A percentile compares a stretch with the other conserved stretches of the same genome.
These are phyloP conservation scores for Balaenoptera acutorostrata DNA, from an alignment of 2,113 vertebrate genomes.

Conservation along the genomic window DNA sequence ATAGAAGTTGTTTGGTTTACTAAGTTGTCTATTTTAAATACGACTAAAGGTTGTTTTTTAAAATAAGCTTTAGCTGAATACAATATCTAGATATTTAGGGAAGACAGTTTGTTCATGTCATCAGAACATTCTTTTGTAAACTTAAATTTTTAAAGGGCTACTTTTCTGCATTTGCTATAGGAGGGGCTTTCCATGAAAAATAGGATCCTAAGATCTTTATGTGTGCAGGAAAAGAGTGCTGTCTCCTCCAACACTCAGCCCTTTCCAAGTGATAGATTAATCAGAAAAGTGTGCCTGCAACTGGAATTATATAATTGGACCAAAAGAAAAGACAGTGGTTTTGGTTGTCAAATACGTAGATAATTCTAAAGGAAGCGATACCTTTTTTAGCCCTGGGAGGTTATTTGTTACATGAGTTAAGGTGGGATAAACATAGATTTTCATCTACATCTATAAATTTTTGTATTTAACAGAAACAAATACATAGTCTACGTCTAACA, in stretches of 20 bases:
- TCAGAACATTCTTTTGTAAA: constrained; percentile 34
- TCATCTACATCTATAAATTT: neutral
- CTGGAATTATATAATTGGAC: constrained; percentile 55
- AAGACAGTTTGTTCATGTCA: neutral
- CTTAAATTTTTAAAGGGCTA: constrained; percentile 36
- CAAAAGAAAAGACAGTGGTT: neutral
- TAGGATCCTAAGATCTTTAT: neutral
- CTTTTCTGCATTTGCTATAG: neutral
- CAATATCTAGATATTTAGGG: neutral
- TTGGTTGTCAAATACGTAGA: constrained; percentile 24
- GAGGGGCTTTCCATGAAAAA: constrained; percentile 17
- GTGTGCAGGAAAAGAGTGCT: constrained; percentile 1
- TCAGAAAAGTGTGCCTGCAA: neutral
- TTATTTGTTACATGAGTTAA: neutral
- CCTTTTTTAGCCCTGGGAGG: neutral
- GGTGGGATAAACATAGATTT: neutral
- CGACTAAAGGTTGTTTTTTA: neutral
- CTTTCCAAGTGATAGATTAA: neutral
- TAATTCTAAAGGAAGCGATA: neutral
- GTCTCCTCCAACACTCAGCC: neutral
- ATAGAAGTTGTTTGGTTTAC: constrained; percentile 11
- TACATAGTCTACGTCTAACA: neutral
- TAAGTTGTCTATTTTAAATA: constrained; percentile 28
- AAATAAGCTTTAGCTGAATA: neutral
- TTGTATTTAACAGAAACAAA: neutral